phyloP scores from a whole-genome alignment of 2,113 vertebrate species.

The Porphyrio hochstetteri region DNA sequence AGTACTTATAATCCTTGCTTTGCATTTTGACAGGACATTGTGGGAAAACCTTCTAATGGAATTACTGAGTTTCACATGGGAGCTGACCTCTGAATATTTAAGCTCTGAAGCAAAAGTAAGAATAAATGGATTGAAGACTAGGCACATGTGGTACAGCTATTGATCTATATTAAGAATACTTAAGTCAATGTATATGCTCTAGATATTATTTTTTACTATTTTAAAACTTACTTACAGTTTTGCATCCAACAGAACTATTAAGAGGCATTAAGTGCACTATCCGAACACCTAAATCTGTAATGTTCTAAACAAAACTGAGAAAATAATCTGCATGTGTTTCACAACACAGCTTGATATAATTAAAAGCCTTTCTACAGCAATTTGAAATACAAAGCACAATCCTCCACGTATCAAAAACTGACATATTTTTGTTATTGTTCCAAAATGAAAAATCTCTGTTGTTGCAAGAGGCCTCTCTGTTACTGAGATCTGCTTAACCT shows the following conservation, averaged over 20 bases:
- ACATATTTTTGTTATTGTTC: not conserved
- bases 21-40: not conserved
- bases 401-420: not conserved
- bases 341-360: not conserved
- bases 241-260: not conserved
- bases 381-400: not conserved
- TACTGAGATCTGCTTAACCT: constrained; percentile 17
- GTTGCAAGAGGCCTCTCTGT: not conserved
- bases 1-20: not conserved
- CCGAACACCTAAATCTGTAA: not conserved
- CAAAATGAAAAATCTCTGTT: not conserved
- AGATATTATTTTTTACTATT: not conserved
- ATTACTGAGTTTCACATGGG: not conserved
- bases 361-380: not conserved
- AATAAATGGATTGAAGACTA: not conserved
- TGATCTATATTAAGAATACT: not conserved
- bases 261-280: not conserved
- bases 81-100: constrained; percentile 10
- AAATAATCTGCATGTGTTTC: not conserved
- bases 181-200: not conserved
- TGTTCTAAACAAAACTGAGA: not conserved
- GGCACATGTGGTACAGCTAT: not conserved
- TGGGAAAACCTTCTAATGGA: not conserved
- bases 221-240: not conserved
- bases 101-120: not conserved